Evolutionary conservation across 2,113 vertebrate genomes (phyloP).

Genomic region (Blennius ocellaris): DNA sequence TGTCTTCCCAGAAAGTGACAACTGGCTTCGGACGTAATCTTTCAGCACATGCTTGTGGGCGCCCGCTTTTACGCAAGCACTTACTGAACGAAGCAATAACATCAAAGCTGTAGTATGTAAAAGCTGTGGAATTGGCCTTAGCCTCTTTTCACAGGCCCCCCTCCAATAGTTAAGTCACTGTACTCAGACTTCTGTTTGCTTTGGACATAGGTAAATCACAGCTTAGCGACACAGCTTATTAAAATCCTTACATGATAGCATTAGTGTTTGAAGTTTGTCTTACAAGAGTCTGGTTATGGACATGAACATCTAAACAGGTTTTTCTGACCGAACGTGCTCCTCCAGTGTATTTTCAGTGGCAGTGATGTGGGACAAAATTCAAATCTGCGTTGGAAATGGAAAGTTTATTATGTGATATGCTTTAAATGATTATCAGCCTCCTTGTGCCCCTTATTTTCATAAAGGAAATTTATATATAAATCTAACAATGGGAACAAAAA

Average conservation of each 20-base stretch:
- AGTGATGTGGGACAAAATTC: not conserved
- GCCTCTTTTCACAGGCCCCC: conserved; percentile 13
- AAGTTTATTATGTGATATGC: not conserved
- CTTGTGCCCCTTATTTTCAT: too few relatives aligned
- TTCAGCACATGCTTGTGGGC: conserved; percentile 7
- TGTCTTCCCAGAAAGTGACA: conserved; percentile 40
- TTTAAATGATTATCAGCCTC: too few relatives aligned
- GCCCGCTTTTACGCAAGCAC: conserved; percentile 22
- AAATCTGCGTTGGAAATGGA: not conserved
- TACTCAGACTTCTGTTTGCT: not conserved
- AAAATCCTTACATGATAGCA: not conserved
- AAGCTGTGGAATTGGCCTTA: conserved; percentile 50
- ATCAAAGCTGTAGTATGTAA: conserved; percentile 49
- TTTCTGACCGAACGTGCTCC: not conserved
- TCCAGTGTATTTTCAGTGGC: not conserved
- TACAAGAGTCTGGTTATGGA: too few relatives aligned
- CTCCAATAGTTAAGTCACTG: conserved; percentile 20
- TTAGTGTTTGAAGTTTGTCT: not conserved
- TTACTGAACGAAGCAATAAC: conserved; percentile 33
- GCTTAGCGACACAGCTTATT: conserved; percentile 10
- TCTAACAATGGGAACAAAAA: not conserved
- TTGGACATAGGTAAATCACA: not conserved
- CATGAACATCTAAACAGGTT: not conserved
- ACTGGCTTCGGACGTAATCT: conserved; percentile 36
- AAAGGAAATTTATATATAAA: too few relatives aligned